Percentiles rank a stretch among this genome's conserved stretches.
These are phyloP conservation scores for Callospermophilus lateralis DNA, from an alignment of 2,113 vertebrate genomes.

Conservation along the genomic window DNA sequence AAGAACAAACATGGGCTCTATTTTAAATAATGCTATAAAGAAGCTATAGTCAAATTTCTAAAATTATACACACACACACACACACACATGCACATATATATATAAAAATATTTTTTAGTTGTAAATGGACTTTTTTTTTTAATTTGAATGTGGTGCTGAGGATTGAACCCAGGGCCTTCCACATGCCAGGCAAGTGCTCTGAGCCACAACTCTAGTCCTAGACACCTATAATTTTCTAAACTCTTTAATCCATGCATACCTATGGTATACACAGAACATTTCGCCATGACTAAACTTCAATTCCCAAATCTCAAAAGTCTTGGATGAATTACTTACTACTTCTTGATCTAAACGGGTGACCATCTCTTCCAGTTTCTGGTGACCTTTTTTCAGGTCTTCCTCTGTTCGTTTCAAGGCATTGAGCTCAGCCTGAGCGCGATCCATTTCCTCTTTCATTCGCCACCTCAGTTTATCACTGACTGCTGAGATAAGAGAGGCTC, in stretches of 20 bases:
- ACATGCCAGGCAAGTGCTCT: no score
- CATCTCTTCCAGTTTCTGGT: conserved; percentile 99
- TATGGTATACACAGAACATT: background rate
- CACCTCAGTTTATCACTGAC: conserved; percentile 98
- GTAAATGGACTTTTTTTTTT: no score
- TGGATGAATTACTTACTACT: conserved; percentile 92
- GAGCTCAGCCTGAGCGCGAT: conserved; percentile 97
- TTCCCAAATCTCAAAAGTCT: background rate
- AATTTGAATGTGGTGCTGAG: no score
- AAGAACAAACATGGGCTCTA: background rate
- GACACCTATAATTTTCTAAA: background rate
- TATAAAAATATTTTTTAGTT: no score
- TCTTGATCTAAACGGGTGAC: conserved; percentile 97
- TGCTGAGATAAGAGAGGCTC: conserved; percentile 97
- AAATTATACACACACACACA: background rate
- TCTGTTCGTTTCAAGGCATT: conserved; percentile 98
- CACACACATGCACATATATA: no score
- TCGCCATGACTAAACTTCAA: background rate
- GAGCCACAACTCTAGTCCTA: no score
- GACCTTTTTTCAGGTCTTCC: conserved; percentile 98
- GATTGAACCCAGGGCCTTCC: no score
- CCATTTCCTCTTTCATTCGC: conserved; percentile 99
- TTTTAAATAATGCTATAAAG: background rate
- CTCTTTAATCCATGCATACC: background rate
- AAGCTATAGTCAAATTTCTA: background rate